Conservation (phyloP, 2,797 vertebrate species). For the Sebastes ruberrimus region DNA sequence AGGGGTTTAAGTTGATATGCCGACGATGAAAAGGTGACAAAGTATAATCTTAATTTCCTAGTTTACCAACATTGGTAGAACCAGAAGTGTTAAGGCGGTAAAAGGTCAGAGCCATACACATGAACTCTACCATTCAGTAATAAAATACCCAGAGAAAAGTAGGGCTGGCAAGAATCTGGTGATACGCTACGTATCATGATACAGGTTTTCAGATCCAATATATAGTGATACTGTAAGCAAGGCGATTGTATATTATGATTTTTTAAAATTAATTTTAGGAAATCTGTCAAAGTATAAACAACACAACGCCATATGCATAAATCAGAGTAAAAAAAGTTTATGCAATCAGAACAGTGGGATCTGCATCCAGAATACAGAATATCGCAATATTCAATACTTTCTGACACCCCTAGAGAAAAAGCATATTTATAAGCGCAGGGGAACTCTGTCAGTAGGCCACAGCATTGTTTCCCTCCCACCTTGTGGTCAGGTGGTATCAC, state of each 20-base stretch:
- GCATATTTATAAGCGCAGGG: not conserved
- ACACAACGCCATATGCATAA: no score
- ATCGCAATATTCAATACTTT: no score
- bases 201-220: no score
- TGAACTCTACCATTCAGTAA: not conserved
- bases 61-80: not conserved
- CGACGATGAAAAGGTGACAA: not conserved
- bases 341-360: no score
- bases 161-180: no score
- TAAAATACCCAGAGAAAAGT: not conserved
- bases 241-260: no score
- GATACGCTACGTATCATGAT: no score
- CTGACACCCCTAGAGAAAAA: not conserved
- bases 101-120: not conserved
- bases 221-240: no score
- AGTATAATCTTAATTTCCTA: not conserved
- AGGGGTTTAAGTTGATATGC: not conserved
- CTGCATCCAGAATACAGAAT: no score
- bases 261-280: no score
- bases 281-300: no score
- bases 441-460: constrained; percentile 19
- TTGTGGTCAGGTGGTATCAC: constrained; percentile 28
- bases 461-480: constrained; percentile 1
- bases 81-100: not conserved
- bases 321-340: no score